Evolutionary conservation across 2,888 invertebrate species (phyloP), one percentile per base, ranked within the genome.

Genomic region (Hirtodrosophila histrioides): DNA sequence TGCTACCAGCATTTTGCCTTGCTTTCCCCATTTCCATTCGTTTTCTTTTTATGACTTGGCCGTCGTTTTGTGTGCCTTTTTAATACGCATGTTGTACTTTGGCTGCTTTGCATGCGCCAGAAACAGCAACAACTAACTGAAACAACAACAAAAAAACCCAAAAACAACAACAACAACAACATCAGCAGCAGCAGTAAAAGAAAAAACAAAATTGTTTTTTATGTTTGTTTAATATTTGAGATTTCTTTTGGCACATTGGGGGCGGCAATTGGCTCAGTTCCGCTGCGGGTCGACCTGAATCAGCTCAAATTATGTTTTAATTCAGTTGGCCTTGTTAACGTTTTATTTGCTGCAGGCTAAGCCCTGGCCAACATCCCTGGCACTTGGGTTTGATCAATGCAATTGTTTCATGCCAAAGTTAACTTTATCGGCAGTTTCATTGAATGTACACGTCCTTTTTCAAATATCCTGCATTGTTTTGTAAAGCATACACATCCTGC

Each of bases 1-100:
- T 75, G 88, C 87, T 88, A 74, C 77, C 75, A 88, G 87, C 88
- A 86, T 85, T 82, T 81, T 70, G 75, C 66, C 69, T 74, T 69
- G 63, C 69, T 63, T 74, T 73, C 69, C 57, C 12, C 37, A 55
- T 44, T 36, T 23, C 12, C 10, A 51, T 44, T 62, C 37, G 39
- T 53, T 48, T 69, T 36, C 41, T 60, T 62, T 65, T 58, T 31
- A 49, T 65, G 40, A 36, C 43, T 48, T 45, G 33, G 39, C 33
- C 31, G 27, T 35, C 69, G 60, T 61, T 71, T 49, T 78, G 57
- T 65, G 62, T 63, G 56, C 75, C 70, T 88, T 80, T 75, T 82
- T 76, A 86, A 75, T 79, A 76, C 74, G 72, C 69, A 78, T 69
- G 70, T 66, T 75, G 61, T 69, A 60, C 51, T 63, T 61, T 70